These are phyloP conservation scores for Coccyzus lansbergi DNA, from an alignment of 2,797 vertebrate genomes.

Conservation along the genomic window DNA sequence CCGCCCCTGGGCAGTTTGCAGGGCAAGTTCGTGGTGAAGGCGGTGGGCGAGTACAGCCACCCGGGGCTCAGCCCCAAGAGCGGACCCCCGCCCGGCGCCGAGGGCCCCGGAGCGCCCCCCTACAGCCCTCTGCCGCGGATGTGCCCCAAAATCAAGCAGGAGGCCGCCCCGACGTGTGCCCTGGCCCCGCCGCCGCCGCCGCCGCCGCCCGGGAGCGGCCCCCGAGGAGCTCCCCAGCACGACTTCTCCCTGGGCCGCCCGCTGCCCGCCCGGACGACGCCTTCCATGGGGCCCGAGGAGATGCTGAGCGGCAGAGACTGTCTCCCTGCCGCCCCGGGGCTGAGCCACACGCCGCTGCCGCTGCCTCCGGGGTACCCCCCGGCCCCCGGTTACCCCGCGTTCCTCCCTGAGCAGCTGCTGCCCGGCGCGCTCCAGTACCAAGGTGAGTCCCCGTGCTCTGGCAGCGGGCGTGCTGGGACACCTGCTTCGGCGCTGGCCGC, in stretches of 20 bases:
- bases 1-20: conserved; percentile 84
- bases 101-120: conserved; percentile 56
- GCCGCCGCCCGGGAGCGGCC: conserved; percentile 78
- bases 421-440: conserved; percentile 87
- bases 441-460: conserved; percentile 82
- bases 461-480: not conserved
- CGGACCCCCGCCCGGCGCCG: conserved; percentile 65
- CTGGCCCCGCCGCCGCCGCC: conserved; percentile 69
- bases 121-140: conserved; percentile 74
- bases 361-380: conserved; percentile 87
- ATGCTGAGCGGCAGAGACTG: conserved; percentile 86
- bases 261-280: conserved; percentile 82
- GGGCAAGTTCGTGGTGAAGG: conserved; percentile 94
- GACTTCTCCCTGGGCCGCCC: conserved; percentile 82
- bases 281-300: conserved; percentile 87
- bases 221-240: conserved; percentile 79
- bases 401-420: conserved; percentile 85
- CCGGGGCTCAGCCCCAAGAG: conserved; percentile 80
- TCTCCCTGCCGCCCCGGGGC: conserved; percentile 72
- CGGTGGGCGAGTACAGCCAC: conserved; percentile 88
- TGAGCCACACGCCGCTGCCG: conserved; percentile 80
- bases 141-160: conserved; percentile 93
- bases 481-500: not conserved
- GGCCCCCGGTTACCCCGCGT: conserved; percentile 83
- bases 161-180: conserved; percentile 82